A percentile compares a stretch with the other conserved stretches of the same genome.
Evolutionary conservation across 1,140 invertebrate species (phyloP).

Genomic region (Choristoneura fumiferana): DNA sequence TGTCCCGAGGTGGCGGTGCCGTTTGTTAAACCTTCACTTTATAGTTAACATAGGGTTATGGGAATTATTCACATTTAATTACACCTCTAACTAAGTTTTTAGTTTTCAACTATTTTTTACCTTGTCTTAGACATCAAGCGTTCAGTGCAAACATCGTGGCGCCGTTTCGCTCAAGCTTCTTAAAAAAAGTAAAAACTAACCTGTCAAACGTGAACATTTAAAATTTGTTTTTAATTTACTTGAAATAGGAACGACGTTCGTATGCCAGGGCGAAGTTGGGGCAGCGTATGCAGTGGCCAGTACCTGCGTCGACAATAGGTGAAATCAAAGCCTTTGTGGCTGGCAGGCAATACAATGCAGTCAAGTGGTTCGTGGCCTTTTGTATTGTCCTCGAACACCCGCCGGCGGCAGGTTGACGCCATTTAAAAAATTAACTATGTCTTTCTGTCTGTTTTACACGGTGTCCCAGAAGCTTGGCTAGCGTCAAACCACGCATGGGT

Average conservation of each 20-base stretch:
- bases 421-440: not conserved
- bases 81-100: not conserved
- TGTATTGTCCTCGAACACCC: constrained; percentile 40
- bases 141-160: not conserved
- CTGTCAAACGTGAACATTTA: not conserved
- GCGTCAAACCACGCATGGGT: too few relatives aligned
- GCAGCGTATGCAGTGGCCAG: constrained; percentile 23
- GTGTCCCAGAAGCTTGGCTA: too few relatives aligned
- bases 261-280: not conserved
- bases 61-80: constrained; percentile 14
- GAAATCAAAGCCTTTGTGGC: constrained; percentile 60
- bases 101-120: not conserved
- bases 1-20: constrained; percentile 40
- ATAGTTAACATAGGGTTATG: constrained; percentile 14
- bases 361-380: constrained; percentile 57
- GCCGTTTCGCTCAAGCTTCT: not conserved
- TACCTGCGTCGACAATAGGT: constrained; percentile 55
- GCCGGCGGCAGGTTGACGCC: constrained; percentile 27
- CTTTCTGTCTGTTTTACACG: not conserved
- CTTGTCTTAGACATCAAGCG: too few relatives aligned
- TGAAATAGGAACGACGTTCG: not conserved
- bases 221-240: not conserved
- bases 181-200: not conserved
- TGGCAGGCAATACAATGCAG: constrained; percentile 48
- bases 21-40: constrained; percentile 28